These are phyloP conservation scores for Drosophila pallidifrons DNA, from an alignment of 1,140 invertebrate genomes.

Conservation along the genomic window DNA sequence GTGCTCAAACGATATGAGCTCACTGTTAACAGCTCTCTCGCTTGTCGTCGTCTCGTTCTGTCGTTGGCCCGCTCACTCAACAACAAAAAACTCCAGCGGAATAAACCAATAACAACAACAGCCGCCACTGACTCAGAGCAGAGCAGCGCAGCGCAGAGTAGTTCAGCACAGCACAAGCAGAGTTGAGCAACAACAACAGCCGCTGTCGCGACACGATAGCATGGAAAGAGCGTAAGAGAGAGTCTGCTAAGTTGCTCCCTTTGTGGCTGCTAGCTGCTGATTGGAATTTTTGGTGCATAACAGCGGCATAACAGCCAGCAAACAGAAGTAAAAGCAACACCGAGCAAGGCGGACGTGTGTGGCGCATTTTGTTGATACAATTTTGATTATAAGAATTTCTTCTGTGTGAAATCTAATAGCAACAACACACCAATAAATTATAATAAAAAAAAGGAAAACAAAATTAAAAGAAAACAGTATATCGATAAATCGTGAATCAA, in stretches of 20 bases:
- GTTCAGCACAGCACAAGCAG: neutral
- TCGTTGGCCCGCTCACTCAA: slow-evolving; percentile 4
- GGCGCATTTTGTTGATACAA: slow-evolving; percentile 44
- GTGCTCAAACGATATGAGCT: slow-evolving; percentile 3
- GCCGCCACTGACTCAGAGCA: slow-evolving; percentile 33
- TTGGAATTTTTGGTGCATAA: slow-evolving; percentile 58
- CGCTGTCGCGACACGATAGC: neutral
- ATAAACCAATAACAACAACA: slow-evolving; percentile 63
- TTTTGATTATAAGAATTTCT: slow-evolving; percentile 37
- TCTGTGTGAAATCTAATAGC: slow-evolving; percentile 30
- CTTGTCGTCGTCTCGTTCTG: neutral
- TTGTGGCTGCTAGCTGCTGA: slow-evolving; percentile 34
- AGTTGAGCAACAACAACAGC: slow-evolving; percentile 8
- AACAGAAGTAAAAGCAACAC: slow-evolving; percentile 55
- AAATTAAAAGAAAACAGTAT: slow-evolving; percentile 10
- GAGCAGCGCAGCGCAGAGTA: slow-evolving; percentile 3
- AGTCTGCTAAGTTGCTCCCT: slow-evolving; percentile 14
- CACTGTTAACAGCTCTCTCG: neutral
- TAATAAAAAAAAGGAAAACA: slow-evolving; percentile 13
- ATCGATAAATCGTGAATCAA: slow-evolving; percentile 7
- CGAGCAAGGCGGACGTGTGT: slow-evolving; percentile 55
- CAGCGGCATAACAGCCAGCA: slow-evolving; percentile 46
- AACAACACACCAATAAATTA: slow-evolving; percentile 18
- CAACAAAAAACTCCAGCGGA: slow-evolving; percentile 53
- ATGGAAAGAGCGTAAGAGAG: slow-evolving; percentile 17